Percentiles rank a stretch among this genome's conserved stretches.
These are phyloP conservation scores for Arion vulgaris DNA, from an alignment of 1,140 invertebrate genomes.

Conservation along the genomic window DNA sequence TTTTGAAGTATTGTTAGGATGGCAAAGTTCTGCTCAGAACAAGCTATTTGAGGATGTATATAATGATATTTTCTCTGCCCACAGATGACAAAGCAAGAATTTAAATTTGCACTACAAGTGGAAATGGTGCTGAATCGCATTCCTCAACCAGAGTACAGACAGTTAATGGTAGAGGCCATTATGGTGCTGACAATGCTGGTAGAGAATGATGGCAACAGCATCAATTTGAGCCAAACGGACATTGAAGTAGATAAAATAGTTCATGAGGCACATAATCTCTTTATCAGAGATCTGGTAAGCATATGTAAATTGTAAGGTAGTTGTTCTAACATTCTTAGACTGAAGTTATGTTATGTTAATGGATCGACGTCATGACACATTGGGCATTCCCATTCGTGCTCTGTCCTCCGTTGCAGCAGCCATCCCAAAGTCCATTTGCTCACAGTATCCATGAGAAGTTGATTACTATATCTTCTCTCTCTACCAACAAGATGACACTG, in stretches of 20 bases:
- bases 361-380: too few relatives aligned
- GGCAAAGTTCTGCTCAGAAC: too few relatives aligned
- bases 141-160: constrained; percentile 97
- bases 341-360: too few relatives aligned
- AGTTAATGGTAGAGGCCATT: constrained; percentile 96
- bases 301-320: background rate
- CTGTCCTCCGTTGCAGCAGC: too few relatives aligned
- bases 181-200: constrained; percentile 94
- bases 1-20: too few relatives aligned
- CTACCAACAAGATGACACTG: too few relatives aligned
- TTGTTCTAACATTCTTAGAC: too few relatives aligned
- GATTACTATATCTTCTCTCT: too few relatives aligned
- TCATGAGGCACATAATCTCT: constrained; percentile 93
- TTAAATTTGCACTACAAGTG: constrained; percentile 98
- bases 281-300: constrained; percentile 93
- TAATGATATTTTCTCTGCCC: background rate
- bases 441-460: too few relatives aligned
- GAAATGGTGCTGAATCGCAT: constrained; percentile 98
- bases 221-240: constrained; percentile 77
- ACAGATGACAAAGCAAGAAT: constrained; percentile 95
- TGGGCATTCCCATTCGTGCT: too few relatives aligned
- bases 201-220: constrained; percentile 80
- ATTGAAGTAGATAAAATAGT: constrained; percentile 94
- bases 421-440: too few relatives aligned
- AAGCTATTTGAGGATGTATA: too few relatives aligned